Conservation (phyloP, 2,113 vertebrate genomes). For the Heterocephalus glaber region DNA sequence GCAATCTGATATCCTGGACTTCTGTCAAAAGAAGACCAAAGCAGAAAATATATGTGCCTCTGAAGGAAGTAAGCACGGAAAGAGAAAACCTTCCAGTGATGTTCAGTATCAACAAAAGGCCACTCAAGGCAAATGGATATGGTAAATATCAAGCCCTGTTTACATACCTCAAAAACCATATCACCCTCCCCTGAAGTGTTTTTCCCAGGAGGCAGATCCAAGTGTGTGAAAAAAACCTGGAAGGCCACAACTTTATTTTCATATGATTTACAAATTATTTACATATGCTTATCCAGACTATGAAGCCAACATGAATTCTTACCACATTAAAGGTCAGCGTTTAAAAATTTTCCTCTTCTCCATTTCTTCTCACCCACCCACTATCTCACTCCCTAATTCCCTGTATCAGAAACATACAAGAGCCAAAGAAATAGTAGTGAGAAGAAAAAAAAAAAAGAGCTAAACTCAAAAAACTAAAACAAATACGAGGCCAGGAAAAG, state of each 20-base stretch:
- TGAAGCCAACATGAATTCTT: constrained; percentile 72
- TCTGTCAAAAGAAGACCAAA: constrained; percentile 47
- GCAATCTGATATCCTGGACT: constrained; percentile 45
- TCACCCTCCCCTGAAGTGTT: constrained; percentile 43
- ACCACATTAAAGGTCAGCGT: constrained; percentile 70
- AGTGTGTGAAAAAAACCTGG: constrained; percentile 74
- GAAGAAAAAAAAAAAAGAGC: background rate
- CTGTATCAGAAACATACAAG: constrained; percentile 53
- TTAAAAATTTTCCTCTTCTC: constrained; percentile 66
- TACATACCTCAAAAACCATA: constrained; percentile 56
- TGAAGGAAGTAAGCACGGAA: constrained; percentile 36
- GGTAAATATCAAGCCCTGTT: constrained; percentile 55
- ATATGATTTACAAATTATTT: constrained; percentile 76
- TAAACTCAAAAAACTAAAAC: constrained; percentile 10
- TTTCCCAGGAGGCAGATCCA: constrained; percentile 67
- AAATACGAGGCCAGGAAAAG: constrained; percentile 59
- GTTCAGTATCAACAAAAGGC: constrained; percentile 59
- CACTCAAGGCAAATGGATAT: constrained; percentile 3
- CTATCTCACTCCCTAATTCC: constrained; percentile 53
- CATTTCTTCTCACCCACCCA: constrained; percentile 70
- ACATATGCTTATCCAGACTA: constrained; percentile 74
- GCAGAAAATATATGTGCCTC: constrained; percentile 38
- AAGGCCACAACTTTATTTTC: constrained; percentile 75
- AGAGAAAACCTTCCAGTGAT: constrained; percentile 53
- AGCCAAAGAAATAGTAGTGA: constrained; percentile 33